Evolutionary conservation across 2,113 vertebrate genomes (phyloP), one percentile per base, ranked within the genome.

Genomic region (Entosphenus tridentatus): DNA sequence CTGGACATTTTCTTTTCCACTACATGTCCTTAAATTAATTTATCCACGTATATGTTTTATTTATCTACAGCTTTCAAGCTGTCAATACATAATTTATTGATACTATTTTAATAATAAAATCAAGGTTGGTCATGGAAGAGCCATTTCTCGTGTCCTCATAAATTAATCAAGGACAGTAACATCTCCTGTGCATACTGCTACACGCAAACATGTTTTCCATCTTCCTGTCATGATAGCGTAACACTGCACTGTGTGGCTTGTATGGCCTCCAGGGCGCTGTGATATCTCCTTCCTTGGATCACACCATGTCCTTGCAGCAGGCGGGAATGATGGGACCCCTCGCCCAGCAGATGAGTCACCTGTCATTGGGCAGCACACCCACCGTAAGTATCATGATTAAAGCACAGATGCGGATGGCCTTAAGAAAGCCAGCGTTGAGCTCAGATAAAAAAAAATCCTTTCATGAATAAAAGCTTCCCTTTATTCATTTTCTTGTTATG

Each of bases 201-300:
- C 39, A 39, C 39, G 39, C 39, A 39, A 39, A 39, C 39, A 39
- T 39, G 39, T 39, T 39, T 39, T 39, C 39, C 39, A 39, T 39
- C 39, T 39, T 39, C 39, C 39, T 39, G 39, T 39, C 39, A 39
- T 39, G 39, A 39, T 39, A 39, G 39, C 6, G 39, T 39, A 39
- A 39, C 39, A 39, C 39, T 39, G 39, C 39, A 39, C 39, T 39
- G 39, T 39, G 39, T 39, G 39, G 39, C 39, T 69, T 17, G 6
- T 68, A 54, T 71, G 55, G 76, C 68, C 70, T 55, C 13, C 12
- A 98, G 93, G 88, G 92, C 80, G 86, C 92, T 73, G 85, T 96
- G 76, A 74, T 98, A 81, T 93, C 93, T 75, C 93, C 93, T 79
- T 93, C 93, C 73, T 92, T 98, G 83, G 93, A 96, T 78, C 89